Evolutionary conservation across 2,888 invertebrate species (phyloP), one percentile per base, ranked within the genome.

Genomic region (Oithona nana): DNA sequence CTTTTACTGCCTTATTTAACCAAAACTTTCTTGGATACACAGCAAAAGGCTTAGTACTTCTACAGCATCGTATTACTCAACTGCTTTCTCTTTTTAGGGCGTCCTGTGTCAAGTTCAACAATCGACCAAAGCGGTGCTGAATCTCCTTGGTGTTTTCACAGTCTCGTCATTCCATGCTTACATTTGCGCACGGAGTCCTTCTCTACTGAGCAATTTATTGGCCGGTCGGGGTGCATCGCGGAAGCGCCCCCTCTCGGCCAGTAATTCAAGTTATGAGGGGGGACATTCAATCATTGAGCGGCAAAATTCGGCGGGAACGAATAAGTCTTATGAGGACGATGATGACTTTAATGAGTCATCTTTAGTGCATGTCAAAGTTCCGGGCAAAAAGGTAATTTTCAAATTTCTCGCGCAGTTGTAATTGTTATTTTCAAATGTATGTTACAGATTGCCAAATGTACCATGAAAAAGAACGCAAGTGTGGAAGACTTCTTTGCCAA

Each of bases 141-240:
- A 93, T 78, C 88, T 92, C 73, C 79, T 95, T 71, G 94, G 94
- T 65, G 92, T 94, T 70, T 94, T 94, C 80, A 94, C 93, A 61
- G 94, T 95, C 68, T 94, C 93, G 64, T 93, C 93, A 67, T 92
- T 95, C 79, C 94, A 95, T 75, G 95, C 94, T 68, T 90, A 93
- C 75, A 93, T 95, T 69, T 93, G 93, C 75, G 93, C 94, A 64
- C 83, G 95, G 67, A 90, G 90, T 70, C 94, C 94, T 49, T 90
- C 89, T 63, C 77, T 90, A 69, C 80, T 92, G 67, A 90, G 89
- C 78, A 92, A 92, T 75, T 77, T 92, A 71, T 78, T 92, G 70
- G 88, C 89, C 50, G 89, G 88, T 61, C 80, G 89, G 66, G 89
- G 90, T 51, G 89, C 89, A 64, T 90, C 90, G 39, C 6, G 39